Base-by-base conservation (phyloP, 2,797 vertebrate genomes). In the Chloroceryle amazona region DNA sequence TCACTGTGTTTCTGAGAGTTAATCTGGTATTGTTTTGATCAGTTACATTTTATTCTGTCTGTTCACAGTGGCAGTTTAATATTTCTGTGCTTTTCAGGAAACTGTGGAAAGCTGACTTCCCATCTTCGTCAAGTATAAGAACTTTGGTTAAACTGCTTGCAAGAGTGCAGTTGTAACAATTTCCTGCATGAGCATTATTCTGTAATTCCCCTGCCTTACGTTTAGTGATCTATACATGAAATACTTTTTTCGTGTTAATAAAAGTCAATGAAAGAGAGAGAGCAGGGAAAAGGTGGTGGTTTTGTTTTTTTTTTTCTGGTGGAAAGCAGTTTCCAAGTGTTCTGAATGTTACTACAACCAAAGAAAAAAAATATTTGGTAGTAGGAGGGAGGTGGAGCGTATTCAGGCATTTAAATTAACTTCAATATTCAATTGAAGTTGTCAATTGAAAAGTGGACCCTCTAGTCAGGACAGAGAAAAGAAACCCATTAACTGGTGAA, bases 21-120 rank as follows among this genome's bases (percentile, higher is more conserved):
- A 42, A 22, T 28, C 10, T 76, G 54, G 15, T 46, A 11, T 26
- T 73, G 14, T n/a, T 91, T 78, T 74, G 23, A 39, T 91, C 67
- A 66, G 46, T 61, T 79, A 41, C 2, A 4, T 13, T 82, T 61
- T 35, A 23, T 78, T 85, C 49, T 3, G 2, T n/a, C 46, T 37
- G n/a, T 70, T 70, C n/a, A 11, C 6, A 26, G 47, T 21, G 15
- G 31, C 4, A 0, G 67, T 79, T 91, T 66, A 71, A 6, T 57
- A 86, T 86, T 89, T 86, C 72, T 47, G 29, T 82, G 46, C 58
- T 95, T 75, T 86, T 91, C 46, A 74, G 89, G 72, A 86, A 86
- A 39, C 58, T 75, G 58, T 57, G 63, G 41, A 52, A 86, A 82
- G 42, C 26, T 52, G 47, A 86, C 76, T 89, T 91, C 52, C 41